Base-by-base conservation (phyloP, 2,113 vertebrate species). In the Paramormyrops kingsleyae region DNA sequence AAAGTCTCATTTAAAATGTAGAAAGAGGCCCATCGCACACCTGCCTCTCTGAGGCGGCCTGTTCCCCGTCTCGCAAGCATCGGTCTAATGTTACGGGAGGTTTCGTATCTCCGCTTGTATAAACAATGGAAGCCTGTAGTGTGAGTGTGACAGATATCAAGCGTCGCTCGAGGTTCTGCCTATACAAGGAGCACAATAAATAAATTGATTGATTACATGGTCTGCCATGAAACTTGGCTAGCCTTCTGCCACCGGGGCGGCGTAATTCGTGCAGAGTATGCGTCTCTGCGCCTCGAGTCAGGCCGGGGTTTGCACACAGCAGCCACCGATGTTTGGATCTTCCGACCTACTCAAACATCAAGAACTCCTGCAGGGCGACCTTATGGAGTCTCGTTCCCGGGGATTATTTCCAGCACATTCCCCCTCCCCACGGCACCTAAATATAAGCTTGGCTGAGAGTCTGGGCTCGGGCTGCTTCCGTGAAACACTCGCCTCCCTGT, bases 401-500 rank as follows among this genome's bases (percentile, higher is more conserved):
- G 80, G 90, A 93, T 94, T 95, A 95, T 95, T 95, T 95, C 90
- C 93, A 91, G 94, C 27, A 15, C 84, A 1, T 87, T 93, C 93
- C 94, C 94, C 93, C 86, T 21, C 7, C 21, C 27, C n/a, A 70
- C 88, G 83, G 91, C 31, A 9, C 46, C 95, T 96, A 95, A 95
- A 95, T 95, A 95, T 95, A 95, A 94, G 90, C 92, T 89, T 87
- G 92, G 93, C 91, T 93, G 93, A 94, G 93, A 89, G 91, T 91
- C 90, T 91, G 93, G 92, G 91, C 89, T 93, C 93, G 2, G 92
- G 93, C 93, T 88, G 91, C 46, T 66, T 91, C 91, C 90, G n/a
- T 2, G 86, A n/a, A 94, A 95, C 94, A 95, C 93, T 94, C 92
- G 24, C 88, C 89, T 92, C 92, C 88, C 93, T 96, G 95, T 96